These are phyloP conservation scores for Cosmopolites sordidus DNA, from an alignment of 2,888 invertebrate species.

Conservation along the genomic window DNA sequence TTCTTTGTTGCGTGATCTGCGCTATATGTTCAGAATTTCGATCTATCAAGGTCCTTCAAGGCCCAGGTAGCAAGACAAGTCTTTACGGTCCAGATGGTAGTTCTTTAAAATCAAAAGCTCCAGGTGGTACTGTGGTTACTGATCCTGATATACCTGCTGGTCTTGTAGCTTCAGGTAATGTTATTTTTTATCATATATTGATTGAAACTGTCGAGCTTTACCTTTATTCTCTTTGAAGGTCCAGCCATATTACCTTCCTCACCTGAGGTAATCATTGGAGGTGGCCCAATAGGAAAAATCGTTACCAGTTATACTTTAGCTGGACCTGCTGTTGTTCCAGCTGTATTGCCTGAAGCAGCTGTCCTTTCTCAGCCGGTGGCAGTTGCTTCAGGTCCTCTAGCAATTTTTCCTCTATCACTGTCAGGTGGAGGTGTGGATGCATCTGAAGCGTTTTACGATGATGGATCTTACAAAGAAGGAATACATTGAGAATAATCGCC, in stretches of 20 bases:
- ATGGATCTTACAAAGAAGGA: conserved; percentile 6
- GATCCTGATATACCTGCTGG: conserved; percentile 12
- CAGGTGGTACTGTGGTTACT: conserved; percentile 33
- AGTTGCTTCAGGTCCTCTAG: neutral
- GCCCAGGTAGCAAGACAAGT: conserved; percentile 36
- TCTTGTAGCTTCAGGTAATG: conserved; percentile 11
- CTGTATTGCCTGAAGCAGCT: conserved; percentile 14
- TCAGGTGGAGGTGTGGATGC: neutral
- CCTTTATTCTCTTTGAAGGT: conserved; percentile 8
- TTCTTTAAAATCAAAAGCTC: conserved; percentile 32
- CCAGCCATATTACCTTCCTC: conserved; percentile 18
- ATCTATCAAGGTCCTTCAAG: conserved; percentile 35
- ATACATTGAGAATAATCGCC: no score
- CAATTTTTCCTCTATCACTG: neutral
- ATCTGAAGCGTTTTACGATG: conserved; percentile 1
- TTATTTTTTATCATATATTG: neutral
- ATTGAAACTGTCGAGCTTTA: neutral
- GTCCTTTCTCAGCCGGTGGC: conserved; percentile 1
- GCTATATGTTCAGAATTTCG: conserved; percentile 26
- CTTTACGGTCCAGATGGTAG: conserved; percentile 38
- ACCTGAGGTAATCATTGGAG: conserved; percentile 24
- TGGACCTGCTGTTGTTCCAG: conserved; percentile 32
- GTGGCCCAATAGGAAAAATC: conserved; percentile 33
- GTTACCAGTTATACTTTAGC: conserved; percentile 31
- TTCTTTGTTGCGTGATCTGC: neutral